Evolutionary conservation across 2,888 invertebrate species (phyloP), one percentile per base, ranked within the genome.

Genomic region (Leucophenga maculata): DNA sequence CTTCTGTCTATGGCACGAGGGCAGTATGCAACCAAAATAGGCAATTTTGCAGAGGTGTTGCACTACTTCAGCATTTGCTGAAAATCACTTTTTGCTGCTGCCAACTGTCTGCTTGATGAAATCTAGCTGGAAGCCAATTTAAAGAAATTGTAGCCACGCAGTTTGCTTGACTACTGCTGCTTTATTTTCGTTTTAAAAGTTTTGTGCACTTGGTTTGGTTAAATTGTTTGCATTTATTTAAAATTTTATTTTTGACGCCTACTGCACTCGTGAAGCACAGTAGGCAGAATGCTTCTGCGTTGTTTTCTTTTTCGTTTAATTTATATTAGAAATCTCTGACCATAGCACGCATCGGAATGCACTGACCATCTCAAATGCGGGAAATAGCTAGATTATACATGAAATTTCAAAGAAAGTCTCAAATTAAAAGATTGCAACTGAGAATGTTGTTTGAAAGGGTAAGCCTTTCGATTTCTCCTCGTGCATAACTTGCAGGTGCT

Each of bases 151-250:
- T 39, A 16, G 26, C 55, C 31, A 52, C 67, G 9, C 70, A 13
- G 6, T 55, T 50, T 18, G 20, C 64, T 31, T 70, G 48, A 16
- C 65, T 69, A 46, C 39, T 59, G 66, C 54, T 18, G 57, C 44
- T 67, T 62, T 44, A 48, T 59, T 66, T 39, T 68, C 60, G 68
- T 82, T 81, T 20, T 20, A 16, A 81, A 78, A 80, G 81, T 81
- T 73, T 82, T 77, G 75, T 75, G 69, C 79, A 82, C 82, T 81
- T 81, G 81, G 77, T 81, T 77, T 76, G 77, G 82, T 79, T 82
- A 82, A 81, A 81, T 81, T 82, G 81, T 81, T 75, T 81, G 79
- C 77, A 82, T 80, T 80, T 22, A 48, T 22, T 82, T 82, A 79
- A 80, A 31, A 18, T 16, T 39, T 39, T n/a, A n/a, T n/a, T 39